Percentiles rank a stretch among this genome's conserved stretches.
Evolutionary conservation across 1,140 invertebrate species (phyloP).

Genomic region (Cydia strobilella): DNA sequence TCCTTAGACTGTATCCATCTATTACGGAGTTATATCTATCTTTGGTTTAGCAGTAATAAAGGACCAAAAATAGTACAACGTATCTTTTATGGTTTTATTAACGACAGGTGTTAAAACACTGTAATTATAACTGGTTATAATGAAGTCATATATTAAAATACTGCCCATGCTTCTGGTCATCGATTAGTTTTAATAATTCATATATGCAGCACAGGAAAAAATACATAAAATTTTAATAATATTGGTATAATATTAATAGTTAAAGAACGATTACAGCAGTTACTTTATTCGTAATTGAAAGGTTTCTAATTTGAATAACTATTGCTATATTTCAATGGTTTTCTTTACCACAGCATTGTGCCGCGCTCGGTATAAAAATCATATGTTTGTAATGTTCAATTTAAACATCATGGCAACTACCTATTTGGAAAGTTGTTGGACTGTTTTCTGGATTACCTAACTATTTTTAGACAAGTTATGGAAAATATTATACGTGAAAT

Average conservation of each 20-base stretch:
- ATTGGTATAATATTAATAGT: background rate
- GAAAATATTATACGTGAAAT: too few relatives aligned
- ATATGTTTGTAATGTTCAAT: too few relatives aligned
- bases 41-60: background rate
- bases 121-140: conserved; percentile 21
- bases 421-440: too few relatives aligned
- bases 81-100: background rate
- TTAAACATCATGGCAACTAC: too few relatives aligned
- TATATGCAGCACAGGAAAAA: background rate
- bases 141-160: conserved; percentile 4
- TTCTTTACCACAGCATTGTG: too few relatives aligned
- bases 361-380: too few relatives aligned
- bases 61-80: background rate
- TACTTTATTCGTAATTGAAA: background rate
- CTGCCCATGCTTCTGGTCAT: conserved; percentile 2
- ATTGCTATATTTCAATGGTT: too few relatives aligned
- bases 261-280: background rate
- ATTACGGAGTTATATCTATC: too few relatives aligned
- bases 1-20: too few relatives aligned
- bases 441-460: too few relatives aligned
- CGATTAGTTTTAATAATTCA: background rate
- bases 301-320: too few relatives aligned
- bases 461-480: too few relatives aligned
- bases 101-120: background rate
- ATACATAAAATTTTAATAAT: background rate